These are phyloP conservation scores for Syncerus caffer DNA, from an alignment of 2,797 vertebrate genomes.

Conservation along the genomic window DNA sequence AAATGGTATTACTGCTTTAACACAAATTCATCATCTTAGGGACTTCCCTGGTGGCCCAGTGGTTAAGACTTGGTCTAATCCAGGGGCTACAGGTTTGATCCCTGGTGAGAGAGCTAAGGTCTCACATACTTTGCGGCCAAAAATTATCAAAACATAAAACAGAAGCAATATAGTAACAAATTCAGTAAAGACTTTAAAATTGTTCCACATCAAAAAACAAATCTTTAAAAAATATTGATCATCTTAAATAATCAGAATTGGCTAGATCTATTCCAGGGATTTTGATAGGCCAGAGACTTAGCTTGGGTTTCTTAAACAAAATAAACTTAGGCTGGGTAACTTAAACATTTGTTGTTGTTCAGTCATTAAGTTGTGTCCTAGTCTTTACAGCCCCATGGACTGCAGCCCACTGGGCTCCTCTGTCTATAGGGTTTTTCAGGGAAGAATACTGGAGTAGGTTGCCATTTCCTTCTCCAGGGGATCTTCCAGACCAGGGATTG, in stretches of 20 bases:
- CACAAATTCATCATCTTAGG: not conserved
- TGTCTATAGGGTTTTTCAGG: not conserved
- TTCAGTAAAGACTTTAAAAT: not conserved
- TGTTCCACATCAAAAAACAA: not conserved
- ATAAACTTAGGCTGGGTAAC: not conserved
- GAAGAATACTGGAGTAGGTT: not conserved
- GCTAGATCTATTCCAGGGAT: not conserved
- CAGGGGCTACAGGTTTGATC: not conserved
- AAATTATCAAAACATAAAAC: not conserved
- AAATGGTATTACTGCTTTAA: not conserved
- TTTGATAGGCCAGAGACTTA: not conserved
- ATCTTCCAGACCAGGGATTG: not conserved
- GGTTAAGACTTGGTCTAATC: not conserved
- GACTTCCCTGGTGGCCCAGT: not conserved
- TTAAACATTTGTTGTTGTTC: not conserved
- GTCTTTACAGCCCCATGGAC: not conserved
- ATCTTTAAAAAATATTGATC: not conserved
- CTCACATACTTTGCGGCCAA: not conserved
- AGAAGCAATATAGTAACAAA: not conserved
- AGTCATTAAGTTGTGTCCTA: not conserved
- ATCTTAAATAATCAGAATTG: not conserved
- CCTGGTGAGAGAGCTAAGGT: not conserved
- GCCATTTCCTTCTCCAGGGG: not conserved
- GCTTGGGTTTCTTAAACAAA: not conserved
- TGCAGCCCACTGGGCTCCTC: not conserved